A percentile compares a stretch with the other conserved stretches of the same genome.
These are phyloP conservation scores for Acanthococcus lagerstroemiae DNA, from an alignment of 2,888 invertebrate species.

Conservation along the genomic window DNA sequence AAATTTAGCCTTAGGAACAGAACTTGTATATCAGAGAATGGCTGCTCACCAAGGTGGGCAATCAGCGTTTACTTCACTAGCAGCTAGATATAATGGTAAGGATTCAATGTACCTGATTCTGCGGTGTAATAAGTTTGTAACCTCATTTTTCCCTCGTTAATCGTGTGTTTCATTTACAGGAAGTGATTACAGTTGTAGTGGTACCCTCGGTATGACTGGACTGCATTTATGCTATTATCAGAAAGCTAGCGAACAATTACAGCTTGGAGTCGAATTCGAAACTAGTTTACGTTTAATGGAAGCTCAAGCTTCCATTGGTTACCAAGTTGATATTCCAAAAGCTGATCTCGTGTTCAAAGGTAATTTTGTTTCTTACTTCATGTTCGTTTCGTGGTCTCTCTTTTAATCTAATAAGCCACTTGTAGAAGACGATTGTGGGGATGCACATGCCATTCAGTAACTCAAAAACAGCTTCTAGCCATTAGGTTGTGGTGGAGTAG, in stretches of 20 bases:
- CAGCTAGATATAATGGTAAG: constrained; percentile 63
- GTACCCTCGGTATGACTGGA: constrained; percentile 59
- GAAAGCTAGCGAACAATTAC: constrained; percentile 79
- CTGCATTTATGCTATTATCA: constrained; percentile 89
- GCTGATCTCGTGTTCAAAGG: constrained; percentile 91
- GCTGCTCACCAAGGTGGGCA: constrained; percentile 81
- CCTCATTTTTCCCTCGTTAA: background rate
- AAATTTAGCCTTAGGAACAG: constrained; percentile 77
- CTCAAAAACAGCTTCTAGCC: too few relatives aligned
- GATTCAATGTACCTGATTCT: too few relatives aligned
- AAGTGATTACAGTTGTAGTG: constrained; percentile 45
- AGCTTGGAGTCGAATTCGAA: constrained; percentile 91
- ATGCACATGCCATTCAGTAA: too few relatives aligned
- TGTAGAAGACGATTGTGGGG: too few relatives aligned
- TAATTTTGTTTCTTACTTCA: constrained; percentile 41
- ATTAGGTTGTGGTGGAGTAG: too few relatives aligned
- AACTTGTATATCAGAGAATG: constrained; percentile 81
- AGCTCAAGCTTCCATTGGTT: constrained; percentile 81
- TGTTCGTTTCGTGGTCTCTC: too few relatives aligned
- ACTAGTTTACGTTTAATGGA: constrained; percentile 84
- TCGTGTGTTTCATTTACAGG: constrained; percentile 41
- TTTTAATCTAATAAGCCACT: too few relatives aligned
- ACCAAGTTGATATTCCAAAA: constrained; percentile 90
- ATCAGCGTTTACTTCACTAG: constrained; percentile 75
- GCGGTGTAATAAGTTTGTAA: background rate